These are phyloP conservation scores for Dunckerocampus dactyliophorus DNA, from an alignment of 2,113 vertebrate genomes.

Conservation along the genomic window DNA sequence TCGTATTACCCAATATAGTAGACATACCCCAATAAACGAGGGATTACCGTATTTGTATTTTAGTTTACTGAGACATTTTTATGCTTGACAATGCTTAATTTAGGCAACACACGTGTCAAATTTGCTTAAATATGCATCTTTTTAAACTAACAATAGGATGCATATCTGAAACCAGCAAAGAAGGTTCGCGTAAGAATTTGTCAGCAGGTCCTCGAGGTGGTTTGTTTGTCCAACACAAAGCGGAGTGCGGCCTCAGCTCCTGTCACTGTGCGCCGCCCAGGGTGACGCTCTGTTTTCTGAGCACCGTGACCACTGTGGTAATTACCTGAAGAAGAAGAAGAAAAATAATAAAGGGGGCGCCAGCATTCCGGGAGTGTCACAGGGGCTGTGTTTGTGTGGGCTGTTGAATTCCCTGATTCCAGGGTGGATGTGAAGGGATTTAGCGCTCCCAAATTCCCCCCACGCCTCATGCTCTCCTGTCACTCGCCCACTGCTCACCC, in stretches of 20 bases:
- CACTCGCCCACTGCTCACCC: constrained; percentile 55
- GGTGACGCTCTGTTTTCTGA: constrained; percentile 64
- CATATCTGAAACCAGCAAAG: constrained; percentile 30
- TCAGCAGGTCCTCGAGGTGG: background rate
- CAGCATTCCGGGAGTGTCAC: constrained; percentile 63
- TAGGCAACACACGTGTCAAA: no score
- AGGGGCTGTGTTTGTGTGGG: constrained; percentile 60
- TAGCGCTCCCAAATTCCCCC: constrained; percentile 57
- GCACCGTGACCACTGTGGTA: constrained; percentile 63
- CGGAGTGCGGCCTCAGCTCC: constrained; percentile 43
- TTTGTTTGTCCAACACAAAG: constrained; percentile 50
- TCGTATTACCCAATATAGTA: no score
- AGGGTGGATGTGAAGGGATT: constrained; percentile 60
- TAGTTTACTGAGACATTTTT: no score
- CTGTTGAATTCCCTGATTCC: constrained; percentile 57
- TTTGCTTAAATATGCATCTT: no score
- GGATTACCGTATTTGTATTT: no score
- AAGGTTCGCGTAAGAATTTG: background rate
- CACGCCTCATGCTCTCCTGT: constrained; percentile 52
- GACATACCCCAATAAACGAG: no score
- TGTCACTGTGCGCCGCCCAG: constrained; percentile 57
- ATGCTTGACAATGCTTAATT: no score
- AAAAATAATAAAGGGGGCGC: constrained; percentile 28
- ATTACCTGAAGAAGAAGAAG: constrained; percentile 62
- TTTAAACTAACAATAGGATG: no score